Percentiles rank a stretch among this genome's conserved stretches.
These are phyloP conservation scores for Ormyrus thymus DNA, from an alignment of 2,888 invertebrate species.

Conservation along the genomic window DNA sequence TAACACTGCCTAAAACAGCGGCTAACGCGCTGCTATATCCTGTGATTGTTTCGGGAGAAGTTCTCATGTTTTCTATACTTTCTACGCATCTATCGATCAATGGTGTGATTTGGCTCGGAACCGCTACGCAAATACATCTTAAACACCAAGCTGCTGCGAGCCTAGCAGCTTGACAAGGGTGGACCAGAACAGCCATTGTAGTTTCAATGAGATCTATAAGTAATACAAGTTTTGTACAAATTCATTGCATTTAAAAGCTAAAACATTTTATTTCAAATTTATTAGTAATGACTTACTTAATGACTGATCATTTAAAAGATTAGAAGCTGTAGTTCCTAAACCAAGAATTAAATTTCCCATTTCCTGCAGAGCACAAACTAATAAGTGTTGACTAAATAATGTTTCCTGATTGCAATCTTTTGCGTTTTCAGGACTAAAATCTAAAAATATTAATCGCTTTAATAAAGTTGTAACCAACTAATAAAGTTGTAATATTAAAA, in stretches of 20 bases:
- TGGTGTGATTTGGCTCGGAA: slow-evolving; percentile 95
- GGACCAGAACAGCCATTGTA: slow-evolving; percentile 90
- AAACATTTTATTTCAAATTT: background rate
- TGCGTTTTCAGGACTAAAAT: slow-evolving; percentile 93
- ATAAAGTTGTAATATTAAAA: too few species aligned
- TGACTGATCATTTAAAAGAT: slow-evolving; percentile 91
- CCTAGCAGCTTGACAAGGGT: slow-evolving; percentile 95
- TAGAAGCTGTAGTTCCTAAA: slow-evolving; percentile 95
- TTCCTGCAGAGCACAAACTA: slow-evolving; percentile 96
- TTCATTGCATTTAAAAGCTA: too few species aligned
- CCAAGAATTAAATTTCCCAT: slow-evolving; percentile 92
- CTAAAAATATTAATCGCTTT: slow-evolving; percentile 69
- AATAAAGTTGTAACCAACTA: too few species aligned
- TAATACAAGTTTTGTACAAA: too few species aligned
- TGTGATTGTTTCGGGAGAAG: slow-evolving; percentile 91
- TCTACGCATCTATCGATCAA: slow-evolving; percentile 93
- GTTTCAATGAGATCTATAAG: slow-evolving; percentile 83
- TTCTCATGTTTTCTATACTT: slow-evolving; percentile 90
- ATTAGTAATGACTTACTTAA: slow-evolving; percentile 78
- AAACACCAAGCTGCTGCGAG: slow-evolving; percentile 96
- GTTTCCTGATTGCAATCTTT: slow-evolving; percentile 95
- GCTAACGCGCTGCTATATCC: slow-evolving; percentile 96
- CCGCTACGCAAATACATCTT: slow-evolving; percentile 92
- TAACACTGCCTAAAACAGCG: slow-evolving; percentile 93
- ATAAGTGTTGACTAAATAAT: slow-evolving; percentile 90